phyloP scores from a whole-genome alignment of 2,113 vertebrate species.

The Strix uralensis region DNA sequence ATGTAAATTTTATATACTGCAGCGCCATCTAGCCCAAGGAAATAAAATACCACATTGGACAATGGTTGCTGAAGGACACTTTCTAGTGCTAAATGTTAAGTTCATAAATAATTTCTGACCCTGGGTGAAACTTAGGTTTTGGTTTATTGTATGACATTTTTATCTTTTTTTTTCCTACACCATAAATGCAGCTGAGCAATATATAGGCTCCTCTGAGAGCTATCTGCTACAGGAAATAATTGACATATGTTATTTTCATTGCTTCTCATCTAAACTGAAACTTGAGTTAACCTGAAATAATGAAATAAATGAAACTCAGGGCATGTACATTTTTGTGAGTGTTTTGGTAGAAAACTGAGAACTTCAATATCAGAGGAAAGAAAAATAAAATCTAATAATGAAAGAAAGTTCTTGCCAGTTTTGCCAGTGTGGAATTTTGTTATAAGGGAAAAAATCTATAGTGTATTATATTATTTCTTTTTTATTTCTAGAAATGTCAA shows the following conservation, averaged over 20 bases:
- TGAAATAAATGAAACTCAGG: background rate
- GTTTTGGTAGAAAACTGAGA: background rate
- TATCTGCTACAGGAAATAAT: background rate
- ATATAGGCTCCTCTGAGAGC: slow-evolving; percentile 1
- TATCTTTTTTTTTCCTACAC: slow-evolving; percentile 8
- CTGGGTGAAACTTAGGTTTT: slow-evolving; percentile 27
- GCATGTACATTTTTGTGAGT: background rate
- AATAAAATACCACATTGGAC: background rate
- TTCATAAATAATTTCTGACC: slow-evolving; percentile 64
- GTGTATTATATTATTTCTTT: background rate
- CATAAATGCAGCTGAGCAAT: slow-evolving; percentile 1
- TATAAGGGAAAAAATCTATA: background rate
- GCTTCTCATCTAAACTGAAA: slow-evolving; percentile 15
- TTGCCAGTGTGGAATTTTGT: background rate
- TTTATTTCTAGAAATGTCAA: slow-evolving; percentile 8
- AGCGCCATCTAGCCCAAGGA: slow-evolving; percentile 53
- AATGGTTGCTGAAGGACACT: background rate
- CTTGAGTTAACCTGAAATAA: background rate
- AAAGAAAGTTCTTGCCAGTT: background rate
- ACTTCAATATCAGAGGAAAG: background rate
- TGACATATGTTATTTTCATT: slow-evolving; percentile 26
- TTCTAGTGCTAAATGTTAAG: slow-evolving; percentile 14
- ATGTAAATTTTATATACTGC: background rate
- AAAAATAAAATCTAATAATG: background rate
- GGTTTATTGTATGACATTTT: slow-evolving; percentile 35